Base-by-base conservation (phyloP, 1,140 invertebrate genomes). In the Drosophila jambulina region DNA sequence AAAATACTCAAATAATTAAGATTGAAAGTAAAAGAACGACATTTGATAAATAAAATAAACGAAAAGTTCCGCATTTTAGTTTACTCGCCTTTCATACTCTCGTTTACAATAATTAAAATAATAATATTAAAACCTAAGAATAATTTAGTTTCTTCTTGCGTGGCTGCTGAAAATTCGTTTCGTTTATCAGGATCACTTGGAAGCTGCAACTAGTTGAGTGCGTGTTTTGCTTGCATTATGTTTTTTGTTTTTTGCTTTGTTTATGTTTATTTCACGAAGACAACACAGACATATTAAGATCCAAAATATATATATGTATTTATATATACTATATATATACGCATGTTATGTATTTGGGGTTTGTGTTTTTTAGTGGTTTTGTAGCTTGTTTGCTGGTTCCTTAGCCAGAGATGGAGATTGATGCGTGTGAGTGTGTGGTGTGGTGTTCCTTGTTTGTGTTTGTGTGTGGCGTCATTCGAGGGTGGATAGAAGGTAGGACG, bases 201-300 rank as follows among this genome's bases (percentile, higher is more conserved):
- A 75, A 65, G 71, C 61, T 70, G 63, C 48, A 70, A 68, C 46
- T 70, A 74, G 71, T 72, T 68, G 46, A 54, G 63, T 65, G 67
- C 63, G 48, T 59, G n/a, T 74, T 54, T 75, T 56, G 45, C 19
- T 60, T 75, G 34, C 40, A 36, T 23, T 54, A 36, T 10, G 51
- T 29, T 54, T 53, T 51, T 32, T 13, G 9, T 29, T 71, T 71
- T 64, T 85, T 67, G 60, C 59, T 68, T 86, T 78, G 59, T 65
- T 61, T 75, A 80, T 83, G 82, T 84, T 90, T 90, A 90, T 82
- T 88, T 91, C 74, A 91, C 82, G 85, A 90, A 91, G 78, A 80
- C 78, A 80, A 90, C 85, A 90, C 86, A 90, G 85, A 90, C 85
- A 90, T 80, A 79, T 80, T 80, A 90, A 90, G 82, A 88, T 88